Percentiles rank a stretch among this genome's conserved stretches.
Conservation (phyloP, 2,797 vertebrate genomes). For the Erethizon dorsatum region DNA sequence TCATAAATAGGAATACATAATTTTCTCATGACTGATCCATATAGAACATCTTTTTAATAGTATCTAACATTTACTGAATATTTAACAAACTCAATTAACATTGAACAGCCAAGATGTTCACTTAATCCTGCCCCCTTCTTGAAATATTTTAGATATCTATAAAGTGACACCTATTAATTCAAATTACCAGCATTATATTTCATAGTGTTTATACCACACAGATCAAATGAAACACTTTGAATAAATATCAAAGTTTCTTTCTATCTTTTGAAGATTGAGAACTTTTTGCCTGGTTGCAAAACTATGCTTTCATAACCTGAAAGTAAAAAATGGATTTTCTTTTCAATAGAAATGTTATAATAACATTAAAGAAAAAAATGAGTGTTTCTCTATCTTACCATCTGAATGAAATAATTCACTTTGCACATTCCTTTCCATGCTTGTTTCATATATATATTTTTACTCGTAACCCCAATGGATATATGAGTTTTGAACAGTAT, state of each 20-base stretch:
- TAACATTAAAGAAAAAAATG: not conserved
- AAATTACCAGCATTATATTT: not conserved
- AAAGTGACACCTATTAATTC: slow-evolving; percentile 47
- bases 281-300: not conserved
- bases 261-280: slow-evolving; percentile 18
- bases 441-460: not conserved
- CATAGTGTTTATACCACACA: not conserved
- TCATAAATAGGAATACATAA: not conserved
- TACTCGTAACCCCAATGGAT: not conserved
- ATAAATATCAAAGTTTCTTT: slow-evolving; percentile 58
- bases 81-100: slow-evolving; percentile 64
- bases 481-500: not conserved
- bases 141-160: slow-evolving; percentile 34
- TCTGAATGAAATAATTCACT: not conserved
- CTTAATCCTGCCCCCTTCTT: not conserved
- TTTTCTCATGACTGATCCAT: not conserved
- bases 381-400: not conserved
- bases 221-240: slow-evolving; percentile 52
- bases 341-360: not conserved
- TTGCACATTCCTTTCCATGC: not conserved
- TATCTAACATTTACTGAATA: slow-evolving; percentile 37
- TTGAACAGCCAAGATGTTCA: slow-evolving; percentile 44
- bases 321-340: not conserved
- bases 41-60: slow-evolving; percentile 5
- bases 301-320: slow-evolving; percentile 27